phyloP scores from a whole-genome alignment of 2,888 invertebrate species.

The Andrena haemorrhoa region DNA sequence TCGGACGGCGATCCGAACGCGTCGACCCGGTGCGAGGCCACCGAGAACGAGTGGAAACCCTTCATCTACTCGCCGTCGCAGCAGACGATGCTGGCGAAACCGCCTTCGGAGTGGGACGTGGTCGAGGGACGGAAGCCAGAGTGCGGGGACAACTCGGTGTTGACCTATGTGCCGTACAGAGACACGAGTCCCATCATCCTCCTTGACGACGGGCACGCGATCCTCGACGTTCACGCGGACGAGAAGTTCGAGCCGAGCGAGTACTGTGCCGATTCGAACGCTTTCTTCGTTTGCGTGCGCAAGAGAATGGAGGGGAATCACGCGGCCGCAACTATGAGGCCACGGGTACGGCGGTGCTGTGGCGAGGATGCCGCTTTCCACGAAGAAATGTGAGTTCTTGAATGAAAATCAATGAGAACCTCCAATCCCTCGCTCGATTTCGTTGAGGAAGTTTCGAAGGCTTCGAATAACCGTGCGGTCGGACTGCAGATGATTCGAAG shows the following conservation, averaged over 20 bases:
- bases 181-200: constrained; percentile 85
- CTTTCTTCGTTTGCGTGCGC: constrained; percentile 88
- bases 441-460: background rate
- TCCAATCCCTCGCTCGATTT: no score
- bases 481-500: no score
- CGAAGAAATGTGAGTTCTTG: constrained; percentile 86
- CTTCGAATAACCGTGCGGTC: no score
- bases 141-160: constrained; percentile 82
- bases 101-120: constrained; percentile 86
- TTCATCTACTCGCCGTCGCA: constrained; percentile 87
- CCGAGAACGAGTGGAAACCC: constrained; percentile 86
- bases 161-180: constrained; percentile 78
- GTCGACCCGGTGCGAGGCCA: constrained; percentile 76
- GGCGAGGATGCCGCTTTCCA: constrained; percentile 88
- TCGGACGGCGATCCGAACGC: constrained; percentile 71
- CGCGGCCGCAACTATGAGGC: constrained; percentile 82
- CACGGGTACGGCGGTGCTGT: constrained; percentile 89
- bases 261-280: constrained; percentile 90
- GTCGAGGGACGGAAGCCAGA: constrained; percentile 79
- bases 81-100: constrained; percentile 83
- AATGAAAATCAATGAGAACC: no score
- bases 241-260: constrained; percentile 86
- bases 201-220: constrained; percentile 89
- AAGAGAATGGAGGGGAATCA: constrained; percentile 80
- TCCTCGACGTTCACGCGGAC: constrained; percentile 85